Base-by-base conservation (phyloP, 2,888 invertebrate species). In the Coleophora deauratella region DNA sequence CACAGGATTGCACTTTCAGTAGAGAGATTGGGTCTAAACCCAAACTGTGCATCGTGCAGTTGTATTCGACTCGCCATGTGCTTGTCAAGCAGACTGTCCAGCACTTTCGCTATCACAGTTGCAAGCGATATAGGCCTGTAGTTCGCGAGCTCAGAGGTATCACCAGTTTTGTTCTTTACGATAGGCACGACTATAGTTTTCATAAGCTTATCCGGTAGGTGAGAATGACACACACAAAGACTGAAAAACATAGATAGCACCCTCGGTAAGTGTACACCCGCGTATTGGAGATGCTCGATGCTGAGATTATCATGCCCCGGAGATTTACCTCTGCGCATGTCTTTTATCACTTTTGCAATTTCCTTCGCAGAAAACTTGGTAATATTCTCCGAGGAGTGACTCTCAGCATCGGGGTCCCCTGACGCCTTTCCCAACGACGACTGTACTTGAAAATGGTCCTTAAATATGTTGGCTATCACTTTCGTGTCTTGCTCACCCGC, bases 381-480 rank as follows among this genome's bases (percentile, higher is more conserved):
- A n/a, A n/a, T n/a, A n/a, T n/a, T 31, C 10, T 3, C 31, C 31
- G 3, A 2, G 3, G 9, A 3, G 3, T 31, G 10, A 31, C 10
- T n/a, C 4, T n/a, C 31, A 31, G 9, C 31, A 31, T n/a, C 31
- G 10, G 3, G 10, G 2, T 3, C 31, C 31, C n/a, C 10, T 9
- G 4, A 3, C 9, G 10, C 10, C 31, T n/a, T 3, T 3, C 8
- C 9, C 31, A 31, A n/a, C 31, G 8, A 9, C 3, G 31, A 31
- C 9, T 31, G 3, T n/a, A 31, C 31, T 9, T 3, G 2, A 31
- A 31, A 31, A 9, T 31, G 31, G 9, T n/a, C 10, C 38, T 33
- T 31, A 30, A 41, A 42, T 13, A 38, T 27, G 34, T 38, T 37
- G 28, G 42, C 38, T 15, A 42, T 42, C 12, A 38, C 35, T 11